phyloP scores from a whole-genome alignment of 35 echinoderm and acorn worm species.

The Antedon bifida region DNA sequence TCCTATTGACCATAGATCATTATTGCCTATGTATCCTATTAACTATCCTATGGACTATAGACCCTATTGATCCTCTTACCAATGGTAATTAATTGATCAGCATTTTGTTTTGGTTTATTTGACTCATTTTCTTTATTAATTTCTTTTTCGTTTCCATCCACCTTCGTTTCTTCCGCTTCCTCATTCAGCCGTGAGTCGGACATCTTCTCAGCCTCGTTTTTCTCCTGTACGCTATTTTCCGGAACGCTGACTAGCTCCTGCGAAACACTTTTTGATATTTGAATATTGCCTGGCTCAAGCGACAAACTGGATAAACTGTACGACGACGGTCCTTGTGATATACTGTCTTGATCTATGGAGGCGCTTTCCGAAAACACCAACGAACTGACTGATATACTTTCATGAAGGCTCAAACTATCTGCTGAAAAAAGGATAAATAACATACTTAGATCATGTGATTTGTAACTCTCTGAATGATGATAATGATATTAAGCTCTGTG shows the following conservation, averaged over 20 bases:
- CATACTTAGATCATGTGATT: too few species aligned
- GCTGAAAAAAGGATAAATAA: neutral
- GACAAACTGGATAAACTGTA: neutral
- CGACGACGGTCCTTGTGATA: neutral
- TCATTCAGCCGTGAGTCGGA: neutral
- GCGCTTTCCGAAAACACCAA: neutral
- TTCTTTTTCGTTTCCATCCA: neutral
- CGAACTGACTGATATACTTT: neutral
- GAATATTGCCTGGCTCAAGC: neutral
- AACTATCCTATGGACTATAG: too few species aligned
- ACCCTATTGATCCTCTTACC: too few species aligned
- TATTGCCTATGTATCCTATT: too few species aligned
- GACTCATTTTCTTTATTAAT: neutral
- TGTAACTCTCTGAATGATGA: too few species aligned
- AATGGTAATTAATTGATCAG: neutral
- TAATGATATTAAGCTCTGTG: too few species aligned
- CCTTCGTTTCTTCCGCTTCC: neutral
- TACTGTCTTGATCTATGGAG: neutral
- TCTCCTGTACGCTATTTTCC: slow-evolving; percentile 37
- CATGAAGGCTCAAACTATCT: neutral
- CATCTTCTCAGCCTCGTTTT: neutral
- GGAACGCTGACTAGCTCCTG: neutral
- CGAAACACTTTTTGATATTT: neutral
- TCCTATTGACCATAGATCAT: too few species aligned
- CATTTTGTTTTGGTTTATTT: neutral